phyloP scores from a whole-genome alignment of 2,888 invertebrate species.

The Drosophila lutescens region DNA sequence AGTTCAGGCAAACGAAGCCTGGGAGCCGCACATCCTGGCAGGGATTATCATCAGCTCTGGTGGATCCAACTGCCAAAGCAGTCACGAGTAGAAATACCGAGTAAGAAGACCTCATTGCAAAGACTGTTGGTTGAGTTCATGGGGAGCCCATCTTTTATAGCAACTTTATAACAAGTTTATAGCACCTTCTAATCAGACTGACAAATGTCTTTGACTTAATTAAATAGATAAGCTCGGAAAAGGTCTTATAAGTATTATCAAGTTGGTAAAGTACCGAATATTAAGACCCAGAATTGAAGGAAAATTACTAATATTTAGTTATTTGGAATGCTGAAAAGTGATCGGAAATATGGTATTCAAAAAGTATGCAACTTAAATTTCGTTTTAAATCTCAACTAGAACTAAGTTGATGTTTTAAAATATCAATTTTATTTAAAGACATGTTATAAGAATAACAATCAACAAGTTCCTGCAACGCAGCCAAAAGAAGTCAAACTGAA shows the following conservation, averaged over 20 bases:
- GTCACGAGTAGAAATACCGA: slow-evolving; percentile 27
- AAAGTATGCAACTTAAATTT: no score
- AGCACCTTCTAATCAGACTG: slow-evolving; percentile 23
- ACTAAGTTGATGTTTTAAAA: no score
- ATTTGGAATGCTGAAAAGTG: no score
- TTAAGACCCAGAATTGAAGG: not conserved
- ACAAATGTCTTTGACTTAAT: slow-evolving; percentile 23
- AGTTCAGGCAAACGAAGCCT: slow-evolving; percentile 74
- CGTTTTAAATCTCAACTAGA: no score
- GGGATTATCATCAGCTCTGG: slow-evolving; percentile 58
- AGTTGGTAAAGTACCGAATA: not conserved
- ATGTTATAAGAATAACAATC: not conserved
- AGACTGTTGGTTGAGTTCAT: slow-evolving; percentile 39
- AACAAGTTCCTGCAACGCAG: slow-evolving; percentile 52
- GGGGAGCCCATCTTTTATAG: slow-evolving; percentile 48
- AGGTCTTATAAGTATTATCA: not conserved
- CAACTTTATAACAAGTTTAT: slow-evolving; percentile 53
- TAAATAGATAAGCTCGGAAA: slow-evolving; percentile 33
- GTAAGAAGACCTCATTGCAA: slow-evolving; percentile 45
- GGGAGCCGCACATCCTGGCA: slow-evolving; percentile 65
- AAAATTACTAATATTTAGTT: not conserved
- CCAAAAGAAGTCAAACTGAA: slow-evolving; percentile 32
- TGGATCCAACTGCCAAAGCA: slow-evolving; percentile 34
- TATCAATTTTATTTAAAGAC: not conserved
- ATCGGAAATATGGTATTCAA: no score